A percentile compares a stretch with the other conserved stretches of the same genome.
Conservation (phyloP, 2,888 invertebrate species). For the Eupithecia subfuscata region DNA sequence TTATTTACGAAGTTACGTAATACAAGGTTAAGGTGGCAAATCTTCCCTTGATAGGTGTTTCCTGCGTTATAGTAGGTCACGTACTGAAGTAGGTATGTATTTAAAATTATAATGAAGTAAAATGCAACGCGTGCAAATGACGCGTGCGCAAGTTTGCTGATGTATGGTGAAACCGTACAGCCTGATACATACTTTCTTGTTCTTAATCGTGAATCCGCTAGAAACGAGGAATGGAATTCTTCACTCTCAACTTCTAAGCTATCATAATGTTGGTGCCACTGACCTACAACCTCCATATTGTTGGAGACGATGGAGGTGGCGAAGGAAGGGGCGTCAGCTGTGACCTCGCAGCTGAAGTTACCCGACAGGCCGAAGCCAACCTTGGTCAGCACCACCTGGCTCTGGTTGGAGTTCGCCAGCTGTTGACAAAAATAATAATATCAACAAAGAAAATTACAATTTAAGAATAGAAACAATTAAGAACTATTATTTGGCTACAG, state of each 20-base stretch:
- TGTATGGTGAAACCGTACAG: too few species aligned
- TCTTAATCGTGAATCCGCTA: background rate
- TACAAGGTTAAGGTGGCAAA: too few species aligned
- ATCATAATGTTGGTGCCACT: constrained; percentile 60
- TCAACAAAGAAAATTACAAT: too few species aligned
- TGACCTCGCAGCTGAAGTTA: constrained; percentile 89
- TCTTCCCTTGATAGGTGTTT: too few species aligned
- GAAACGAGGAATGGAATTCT: background rate
- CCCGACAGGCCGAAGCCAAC: constrained; percentile 88
- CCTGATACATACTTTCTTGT: background rate
- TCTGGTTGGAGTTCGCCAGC: constrained; percentile 87
- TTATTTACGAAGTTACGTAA: too few species aligned
- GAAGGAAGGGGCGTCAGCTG: constrained; percentile 87
- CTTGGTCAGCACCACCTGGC: constrained; percentile 86
- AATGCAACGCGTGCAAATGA: too few species aligned
- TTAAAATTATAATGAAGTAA: too few species aligned
- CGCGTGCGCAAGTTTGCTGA: too few species aligned
- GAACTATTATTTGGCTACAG: too few species aligned
- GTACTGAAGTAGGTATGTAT: too few species aligned
- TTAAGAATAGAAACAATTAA: too few species aligned
- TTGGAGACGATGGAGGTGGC: constrained; percentile 86
- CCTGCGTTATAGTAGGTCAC: too few species aligned
- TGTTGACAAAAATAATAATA: constrained; percentile 61
- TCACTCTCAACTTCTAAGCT: background rate
- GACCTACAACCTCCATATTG: constrained; percentile 89